Evolutionary conservation across 2,888 invertebrate genomes (phyloP), one percentile per base, ranked within the genome.

Genomic region (Pristionchus arcanus): DNA sequence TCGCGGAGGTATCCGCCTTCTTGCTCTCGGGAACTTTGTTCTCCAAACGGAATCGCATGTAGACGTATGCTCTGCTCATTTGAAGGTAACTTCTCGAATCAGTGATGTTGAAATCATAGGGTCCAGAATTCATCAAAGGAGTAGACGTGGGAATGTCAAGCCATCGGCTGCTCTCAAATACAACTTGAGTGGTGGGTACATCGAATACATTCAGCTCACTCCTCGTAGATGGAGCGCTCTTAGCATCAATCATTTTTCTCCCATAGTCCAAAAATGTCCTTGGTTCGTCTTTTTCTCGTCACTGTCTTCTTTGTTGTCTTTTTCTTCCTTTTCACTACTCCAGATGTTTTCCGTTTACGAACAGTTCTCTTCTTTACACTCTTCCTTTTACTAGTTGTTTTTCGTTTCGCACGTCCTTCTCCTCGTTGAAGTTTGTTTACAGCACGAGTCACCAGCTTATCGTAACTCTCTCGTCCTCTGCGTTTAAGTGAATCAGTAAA

Each of bases 41-140:
- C 9, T 68, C 68, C 31, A 68, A 13, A 15, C 68, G 68, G 28
- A 68, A 63, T 34, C 85, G 59, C 34, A 85, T 31, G 63, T 59
- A 85, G 25, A 85, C 25, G 63, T 85, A 85, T 15, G 63, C 59
- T 15, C 63, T 59, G 19, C 85, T 85, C 85, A 85, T 85, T 55
- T 85, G 85, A 28, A 85, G 34, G 28, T 85, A 85, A 55, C 63
- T 85, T 31, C 85, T 16, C 21, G 85, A 85, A 85, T 85, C 85
- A 2, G 63, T 63, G 25, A 85, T 85, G 28, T 85, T 59, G 34
- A 85, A 85, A 13, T 85, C 85, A 16, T 11, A 85, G 0, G 85
- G 85, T 37, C 85, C 85, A 34, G 63, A 63, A 21, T 63, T 85
- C 85, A 63, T 85, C 1, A 85, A 34, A 19, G 85, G 85, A 31